These are phyloP conservation scores for Sebastes goodei DNA, from an alignment of 2,797 vertebrate genomes.

Conservation along the genomic window DNA sequence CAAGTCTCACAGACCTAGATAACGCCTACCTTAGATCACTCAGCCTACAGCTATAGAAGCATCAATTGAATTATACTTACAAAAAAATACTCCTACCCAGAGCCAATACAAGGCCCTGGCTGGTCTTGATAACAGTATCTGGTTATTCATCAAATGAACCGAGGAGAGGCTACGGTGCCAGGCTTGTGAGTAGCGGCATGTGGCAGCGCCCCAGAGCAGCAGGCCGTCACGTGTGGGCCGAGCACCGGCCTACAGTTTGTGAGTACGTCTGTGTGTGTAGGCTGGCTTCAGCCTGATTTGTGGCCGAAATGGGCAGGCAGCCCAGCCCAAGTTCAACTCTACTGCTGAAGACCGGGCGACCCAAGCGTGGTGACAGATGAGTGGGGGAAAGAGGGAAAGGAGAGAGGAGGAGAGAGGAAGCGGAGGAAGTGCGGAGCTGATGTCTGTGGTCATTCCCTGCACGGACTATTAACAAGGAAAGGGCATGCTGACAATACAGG, in stretches of 20 bases:
- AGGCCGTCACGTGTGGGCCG: slow-evolving; percentile 47
- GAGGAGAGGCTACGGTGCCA: slow-evolving; percentile 17
- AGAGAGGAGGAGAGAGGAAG: slow-evolving; percentile 2
- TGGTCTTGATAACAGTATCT: slow-evolving; percentile 1
- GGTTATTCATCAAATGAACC: slow-evolving; percentile 18
- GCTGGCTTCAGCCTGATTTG: slow-evolving; percentile 55
- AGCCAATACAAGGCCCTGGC: neutral
- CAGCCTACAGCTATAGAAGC: neutral
- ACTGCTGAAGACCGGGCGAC: slow-evolving; percentile 34
- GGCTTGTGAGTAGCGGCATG: slow-evolving; percentile 54
- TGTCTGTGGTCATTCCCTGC: slow-evolving; percentile 65
- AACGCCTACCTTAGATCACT: neutral
- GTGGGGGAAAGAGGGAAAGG: neutral
- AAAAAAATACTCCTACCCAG: neutral
- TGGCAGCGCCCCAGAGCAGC: slow-evolving; percentile 50
- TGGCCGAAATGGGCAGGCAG: slow-evolving; percentile 54
- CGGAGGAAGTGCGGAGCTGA: slow-evolving; percentile 58
- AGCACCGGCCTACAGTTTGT: slow-evolving; percentile 22
- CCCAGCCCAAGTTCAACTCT: slow-evolving; percentile 45
- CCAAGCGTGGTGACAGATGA: slow-evolving; percentile 51
- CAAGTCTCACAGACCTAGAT: slow-evolving; percentile 6
- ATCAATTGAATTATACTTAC: neutral
- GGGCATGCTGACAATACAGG: slow-evolving; percentile 56
- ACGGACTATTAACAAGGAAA: slow-evolving; percentile 68
- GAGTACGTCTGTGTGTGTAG: slow-evolving; percentile 7